Percentiles rank a stretch among this genome's conserved stretches.
Conservation (phyloP, 2,797 vertebrate species). For the Triplophysa yarkandensis region DNA sequence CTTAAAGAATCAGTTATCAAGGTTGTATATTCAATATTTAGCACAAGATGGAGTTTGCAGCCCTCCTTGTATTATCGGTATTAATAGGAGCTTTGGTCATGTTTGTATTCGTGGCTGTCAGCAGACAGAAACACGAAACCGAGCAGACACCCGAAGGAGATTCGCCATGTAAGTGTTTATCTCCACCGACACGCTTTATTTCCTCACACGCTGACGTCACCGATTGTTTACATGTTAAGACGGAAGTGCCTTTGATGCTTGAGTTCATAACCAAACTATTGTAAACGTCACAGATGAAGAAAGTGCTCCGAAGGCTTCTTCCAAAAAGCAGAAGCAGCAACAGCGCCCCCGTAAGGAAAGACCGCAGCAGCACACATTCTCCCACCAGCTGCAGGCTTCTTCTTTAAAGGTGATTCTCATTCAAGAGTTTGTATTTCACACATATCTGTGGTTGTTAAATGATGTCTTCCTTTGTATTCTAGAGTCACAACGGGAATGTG, state of each 20-base stretch:
- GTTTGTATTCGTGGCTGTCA: conserved; percentile 46
- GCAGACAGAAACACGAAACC: conserved; percentile 42
- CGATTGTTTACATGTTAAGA: neutral
- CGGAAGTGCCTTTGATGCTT: neutral
- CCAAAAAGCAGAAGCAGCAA: conserved; percentile 80
- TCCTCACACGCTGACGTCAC: too few species aligned
- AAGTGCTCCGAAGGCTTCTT: conserved; percentile 64
- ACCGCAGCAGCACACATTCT: conserved; percentile 81
- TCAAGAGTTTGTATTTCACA: too few species aligned
- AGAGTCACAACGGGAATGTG: conserved; percentile 88
- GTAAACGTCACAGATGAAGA: conserved; percentile 63
- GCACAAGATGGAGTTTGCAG: conserved; percentile 54
- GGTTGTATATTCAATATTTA: too few species aligned
- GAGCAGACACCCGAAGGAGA: conserved; percentile 19
- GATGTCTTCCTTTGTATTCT: neutral
- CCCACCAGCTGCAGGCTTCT: conserved; percentile 83
- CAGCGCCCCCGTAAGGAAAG: conserved; percentile 83
- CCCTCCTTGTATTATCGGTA: conserved; percentile 45
- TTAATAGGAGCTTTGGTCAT: conserved; percentile 52
- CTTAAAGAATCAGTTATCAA: too few species aligned
- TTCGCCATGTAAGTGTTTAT: neutral
- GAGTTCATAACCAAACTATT: conserved; percentile 2
- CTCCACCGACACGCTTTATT: too few species aligned
- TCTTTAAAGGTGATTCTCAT: conserved; percentile 87
- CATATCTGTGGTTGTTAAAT: too few species aligned